Conservation (phyloP, 2,888 invertebrate genomes). For the Endomychus coccineus region DNA sequence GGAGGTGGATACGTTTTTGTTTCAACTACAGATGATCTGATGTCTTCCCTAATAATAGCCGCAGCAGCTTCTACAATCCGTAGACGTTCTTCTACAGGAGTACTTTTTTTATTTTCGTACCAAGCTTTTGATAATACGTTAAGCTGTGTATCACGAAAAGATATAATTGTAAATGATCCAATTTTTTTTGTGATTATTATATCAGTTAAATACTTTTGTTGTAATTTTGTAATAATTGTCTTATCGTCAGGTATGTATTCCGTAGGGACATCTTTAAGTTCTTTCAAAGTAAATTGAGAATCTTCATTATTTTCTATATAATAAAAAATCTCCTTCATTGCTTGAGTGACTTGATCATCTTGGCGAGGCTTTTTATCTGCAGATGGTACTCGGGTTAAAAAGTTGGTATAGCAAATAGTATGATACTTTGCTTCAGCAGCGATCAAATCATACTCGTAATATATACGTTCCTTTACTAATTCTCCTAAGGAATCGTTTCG, state of each 20-base stretch:
- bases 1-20: constrained; percentile 32
- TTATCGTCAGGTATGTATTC: constrained; percentile 34
- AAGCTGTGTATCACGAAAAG: constrained; percentile 31
- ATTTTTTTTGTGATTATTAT: constrained; percentile 18
- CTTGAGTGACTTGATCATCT: constrained; percentile 36
- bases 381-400: constrained; percentile 28
- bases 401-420: constrained; percentile 34
- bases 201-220: constrained; percentile 22
- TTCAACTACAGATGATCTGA: constrained; percentile 31
- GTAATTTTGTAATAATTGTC: constrained; percentile 27
- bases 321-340: constrained; percentile 36
- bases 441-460: constrained; percentile 22
- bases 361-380: constrained; percentile 29
- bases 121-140: constrained; percentile 25
- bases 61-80: constrained; percentile 32
- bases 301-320: constrained; percentile 29
- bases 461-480: constrained; percentile 26
- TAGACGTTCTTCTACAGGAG: constrained; percentile 26
- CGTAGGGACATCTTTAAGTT: constrained; percentile 30
- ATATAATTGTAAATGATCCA: constrained; percentile 32
- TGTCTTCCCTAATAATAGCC: constrained; percentile 36
- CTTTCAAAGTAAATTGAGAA: constrained; percentile 37
- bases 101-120: constrained; percentile 9
- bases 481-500: constrained; percentile 25
- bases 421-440: constrained; percentile 34